phyloP scores from a whole-genome alignment of 2,888 invertebrate species.

The Diloba caeruleocephala region DNA sequence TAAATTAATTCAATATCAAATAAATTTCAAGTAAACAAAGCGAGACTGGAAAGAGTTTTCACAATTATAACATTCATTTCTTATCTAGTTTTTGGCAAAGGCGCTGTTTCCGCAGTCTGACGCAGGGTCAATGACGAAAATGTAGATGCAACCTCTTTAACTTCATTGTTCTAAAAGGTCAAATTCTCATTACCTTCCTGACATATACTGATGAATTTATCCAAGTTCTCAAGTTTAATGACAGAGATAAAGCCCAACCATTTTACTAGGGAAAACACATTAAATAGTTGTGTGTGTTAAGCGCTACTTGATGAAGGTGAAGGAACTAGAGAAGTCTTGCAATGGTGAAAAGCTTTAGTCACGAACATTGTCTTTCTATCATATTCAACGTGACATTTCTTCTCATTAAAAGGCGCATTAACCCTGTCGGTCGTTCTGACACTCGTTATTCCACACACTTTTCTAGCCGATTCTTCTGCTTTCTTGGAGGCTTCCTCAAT shows the following conservation, averaged over 20 bases:
- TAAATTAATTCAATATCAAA: slow-evolving; percentile 4
- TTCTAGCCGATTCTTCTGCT: too few species aligned
- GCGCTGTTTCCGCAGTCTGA: slow-evolving; percentile 24
- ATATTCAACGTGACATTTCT: too few species aligned
- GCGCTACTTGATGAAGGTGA: too few species aligned
- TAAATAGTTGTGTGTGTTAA: background rate
- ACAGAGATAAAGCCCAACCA: background rate
- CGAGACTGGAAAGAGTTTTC: slow-evolving; percentile 26
- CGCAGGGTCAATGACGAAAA: slow-evolving; percentile 37
- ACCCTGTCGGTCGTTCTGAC: too few species aligned
- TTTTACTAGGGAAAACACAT: background rate
- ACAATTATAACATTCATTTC: slow-evolving; percentile 47
- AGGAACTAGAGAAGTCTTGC: too few species aligned
- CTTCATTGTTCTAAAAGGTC: slow-evolving; percentile 62
- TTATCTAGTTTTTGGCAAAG: slow-evolving; percentile 28
- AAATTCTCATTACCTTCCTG: slow-evolving; percentile 51
- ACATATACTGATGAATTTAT: slow-evolving; percentile 22
- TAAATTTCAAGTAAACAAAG: slow-evolving; percentile 26
- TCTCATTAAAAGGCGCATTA: too few species aligned
- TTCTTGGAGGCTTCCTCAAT: too few species aligned
- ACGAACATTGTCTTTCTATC: too few species aligned
- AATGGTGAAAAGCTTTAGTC: too few species aligned
- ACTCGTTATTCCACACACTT: too few species aligned
- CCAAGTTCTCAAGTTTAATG: slow-evolving; percentile 23
- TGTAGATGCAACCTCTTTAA: slow-evolving; percentile 40